Conservation (phyloP, 2,797 vertebrate genomes). For the Pangasius mekongensis region DNA sequence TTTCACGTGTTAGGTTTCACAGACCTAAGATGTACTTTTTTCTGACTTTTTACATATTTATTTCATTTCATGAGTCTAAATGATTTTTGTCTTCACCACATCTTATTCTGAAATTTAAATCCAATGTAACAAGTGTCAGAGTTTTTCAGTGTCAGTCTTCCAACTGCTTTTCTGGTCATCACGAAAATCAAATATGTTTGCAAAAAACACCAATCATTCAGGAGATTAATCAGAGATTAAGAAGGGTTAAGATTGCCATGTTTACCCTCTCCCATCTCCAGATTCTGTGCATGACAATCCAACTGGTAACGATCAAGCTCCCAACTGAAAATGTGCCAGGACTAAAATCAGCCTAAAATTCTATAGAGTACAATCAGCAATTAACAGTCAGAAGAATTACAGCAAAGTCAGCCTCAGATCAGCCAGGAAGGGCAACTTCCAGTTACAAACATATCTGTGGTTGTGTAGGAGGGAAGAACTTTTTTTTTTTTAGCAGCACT, state of each 20-base stretch:
- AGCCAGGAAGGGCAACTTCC: not conserved
- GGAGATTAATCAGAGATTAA: not conserved
- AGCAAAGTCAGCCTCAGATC: not conserved
- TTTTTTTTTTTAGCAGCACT: constrained; percentile 14
- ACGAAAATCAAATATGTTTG: constrained; percentile 2
- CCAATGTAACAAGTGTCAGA: not conserved
- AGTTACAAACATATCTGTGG: not conserved
- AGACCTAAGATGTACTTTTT: not conserved
- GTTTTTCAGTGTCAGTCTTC: not conserved
- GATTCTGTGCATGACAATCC: not conserved
- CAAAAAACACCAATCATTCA: not conserved
- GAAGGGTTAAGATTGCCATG: not conserved
- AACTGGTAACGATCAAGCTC: not conserved
- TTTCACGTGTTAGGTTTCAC: not conserved
- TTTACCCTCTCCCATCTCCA: not conserved
- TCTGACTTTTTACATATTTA: not conserved
- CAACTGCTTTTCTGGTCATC: not conserved
- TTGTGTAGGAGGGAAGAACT: not conserved
- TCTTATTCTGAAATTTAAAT: not conserved
- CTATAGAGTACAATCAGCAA: not conserved
- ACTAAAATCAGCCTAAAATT: not conserved
- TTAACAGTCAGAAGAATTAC: not conserved
- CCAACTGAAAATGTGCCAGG: not conserved
- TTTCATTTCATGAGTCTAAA: not conserved
- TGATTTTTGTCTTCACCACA: not conserved